Conservation (phyloP, 2,113 vertebrate species). For the Dunckerocampus dactyliophorus region DNA sequence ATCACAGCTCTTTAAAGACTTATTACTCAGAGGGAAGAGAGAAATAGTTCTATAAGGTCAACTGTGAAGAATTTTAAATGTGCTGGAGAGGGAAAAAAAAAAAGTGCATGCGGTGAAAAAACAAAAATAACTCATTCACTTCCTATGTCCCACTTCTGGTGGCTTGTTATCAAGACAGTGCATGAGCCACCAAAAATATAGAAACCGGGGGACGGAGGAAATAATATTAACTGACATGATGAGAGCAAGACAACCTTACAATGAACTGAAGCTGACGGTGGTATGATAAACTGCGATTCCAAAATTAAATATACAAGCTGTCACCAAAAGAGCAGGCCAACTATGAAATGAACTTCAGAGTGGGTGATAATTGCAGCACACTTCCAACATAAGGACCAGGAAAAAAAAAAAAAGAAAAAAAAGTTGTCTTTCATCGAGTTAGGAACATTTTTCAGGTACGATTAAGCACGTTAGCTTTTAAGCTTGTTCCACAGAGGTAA, state of each 20-base stretch:
- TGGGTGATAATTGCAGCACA: conserved; percentile 33
- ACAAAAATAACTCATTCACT: conserved; percentile 66
- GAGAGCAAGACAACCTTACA: not conserved
- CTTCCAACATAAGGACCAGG: conserved; percentile 30
- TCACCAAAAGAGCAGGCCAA: conserved; percentile 36
- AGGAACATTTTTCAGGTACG: no score
- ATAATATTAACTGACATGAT: conserved; percentile 37
- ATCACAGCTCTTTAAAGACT: conserved; percentile 49
- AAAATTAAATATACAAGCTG: conserved; percentile 19
- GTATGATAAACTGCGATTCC: conserved; percentile 19
- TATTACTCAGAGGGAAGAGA: conserved; percentile 40
- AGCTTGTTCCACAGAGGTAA: no score
- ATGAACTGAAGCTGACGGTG: not conserved
- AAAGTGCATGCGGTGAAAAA: conserved; percentile 29
- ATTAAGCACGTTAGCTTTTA: no score
- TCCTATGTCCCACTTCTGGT: conserved; percentile 45
- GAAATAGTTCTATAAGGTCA: conserved; percentile 51
- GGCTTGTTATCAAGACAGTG: conserved; percentile 55
- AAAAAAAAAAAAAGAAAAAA: conserved; percentile 9
- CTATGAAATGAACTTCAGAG: conserved; percentile 20
- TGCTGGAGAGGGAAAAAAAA: conserved; percentile 19
- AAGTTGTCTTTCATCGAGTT: conserved; percentile 16
- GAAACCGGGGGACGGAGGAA: conserved; percentile 17
- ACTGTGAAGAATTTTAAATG: conserved; percentile 40
- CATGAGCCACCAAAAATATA: conserved; percentile 45